phyloP scores from a whole-genome alignment of 2,113 vertebrate species.

The Passer domesticus region DNA sequence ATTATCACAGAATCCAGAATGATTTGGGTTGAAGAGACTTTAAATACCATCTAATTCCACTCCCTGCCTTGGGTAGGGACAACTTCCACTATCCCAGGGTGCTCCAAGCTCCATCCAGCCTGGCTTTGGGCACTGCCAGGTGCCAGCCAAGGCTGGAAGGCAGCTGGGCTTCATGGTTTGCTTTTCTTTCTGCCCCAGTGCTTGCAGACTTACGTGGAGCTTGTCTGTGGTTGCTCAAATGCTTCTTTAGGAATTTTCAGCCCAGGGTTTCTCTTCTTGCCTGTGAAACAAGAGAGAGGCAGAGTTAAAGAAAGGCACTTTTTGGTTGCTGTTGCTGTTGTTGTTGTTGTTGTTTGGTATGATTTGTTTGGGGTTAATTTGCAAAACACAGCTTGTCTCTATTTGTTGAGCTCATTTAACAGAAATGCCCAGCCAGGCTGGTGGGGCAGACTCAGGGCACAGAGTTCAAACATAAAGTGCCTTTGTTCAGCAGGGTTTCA shows the following conservation, averaged over 20 bases:
- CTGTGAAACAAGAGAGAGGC: slow-evolving; percentile 66
- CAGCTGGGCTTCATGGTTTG: neutral
- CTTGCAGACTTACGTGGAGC: slow-evolving; percentile 84
- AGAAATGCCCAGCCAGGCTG: neutral
- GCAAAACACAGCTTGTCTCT: neutral
- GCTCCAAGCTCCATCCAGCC: neutral
- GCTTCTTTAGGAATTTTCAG: slow-evolving; percentile 90
- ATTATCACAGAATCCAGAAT: accelerated
- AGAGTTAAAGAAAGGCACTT: neutral
- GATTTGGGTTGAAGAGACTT: neutral
- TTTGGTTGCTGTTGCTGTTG: neutral
- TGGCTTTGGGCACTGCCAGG: neutral
- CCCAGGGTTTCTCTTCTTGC: slow-evolving; percentile 87
- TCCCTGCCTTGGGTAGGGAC: neutral
- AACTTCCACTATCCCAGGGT: neutral
- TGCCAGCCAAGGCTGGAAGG: neutral
- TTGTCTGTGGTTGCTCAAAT: slow-evolving; percentile 88
- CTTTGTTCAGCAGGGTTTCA: slow-evolving; percentile 28
- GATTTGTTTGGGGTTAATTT: neutral
- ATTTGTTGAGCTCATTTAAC: slow-evolving; percentile 8
- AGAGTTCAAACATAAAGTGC: slow-evolving; percentile 53
- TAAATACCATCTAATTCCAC: accelerated
- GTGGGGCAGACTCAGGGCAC: slow-evolving; percentile 4
- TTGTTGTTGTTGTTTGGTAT: neutral
- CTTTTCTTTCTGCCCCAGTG: neutral